These are phyloP conservation scores for Cerastoderma edule DNA, from an alignment of 2,888 invertebrate genomes.

Conservation along the genomic window DNA sequence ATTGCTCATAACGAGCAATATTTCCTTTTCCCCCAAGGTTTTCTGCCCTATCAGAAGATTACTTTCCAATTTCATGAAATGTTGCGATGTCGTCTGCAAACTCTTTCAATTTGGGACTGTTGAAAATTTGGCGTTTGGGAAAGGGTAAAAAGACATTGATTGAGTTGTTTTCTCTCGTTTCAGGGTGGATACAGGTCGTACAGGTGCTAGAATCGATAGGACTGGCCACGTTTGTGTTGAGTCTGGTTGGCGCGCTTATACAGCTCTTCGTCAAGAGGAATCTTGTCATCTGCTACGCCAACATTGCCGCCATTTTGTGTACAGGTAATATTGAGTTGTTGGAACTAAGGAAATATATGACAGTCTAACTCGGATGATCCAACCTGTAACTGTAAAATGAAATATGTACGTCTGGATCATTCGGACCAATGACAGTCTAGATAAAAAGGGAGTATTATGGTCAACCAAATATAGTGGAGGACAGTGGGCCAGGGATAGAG, in stretches of 20 bases:
- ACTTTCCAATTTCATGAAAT: too few relatives aligned
- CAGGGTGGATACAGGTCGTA: slow-evolving; percentile 14
- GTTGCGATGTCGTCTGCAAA: too few relatives aligned
- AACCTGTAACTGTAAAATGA: neutral
- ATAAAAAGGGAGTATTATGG: neutral
- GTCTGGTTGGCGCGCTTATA: neutral
- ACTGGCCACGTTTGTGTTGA: slow-evolving; percentile 2
- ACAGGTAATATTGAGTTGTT: neutral
- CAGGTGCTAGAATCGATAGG: slow-evolving; percentile 12
- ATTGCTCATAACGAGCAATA: too few relatives aligned
- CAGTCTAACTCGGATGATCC: neutral
- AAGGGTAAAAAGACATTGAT: too few relatives aligned
- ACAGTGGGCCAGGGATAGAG: neutral
- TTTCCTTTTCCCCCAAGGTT: too few relatives aligned
- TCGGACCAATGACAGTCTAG: neutral
- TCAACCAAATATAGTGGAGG: neutral
- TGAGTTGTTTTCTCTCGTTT: slow-evolving; percentile 8
- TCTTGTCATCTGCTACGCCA: neutral
- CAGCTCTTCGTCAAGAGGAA: slow-evolving; percentile 14
- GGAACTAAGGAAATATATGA: neutral
- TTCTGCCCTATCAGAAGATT: too few relatives aligned
- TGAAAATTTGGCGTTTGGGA: too few relatives aligned
- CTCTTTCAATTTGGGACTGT: too few relatives aligned
- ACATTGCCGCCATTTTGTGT: slow-evolving; percentile 11
- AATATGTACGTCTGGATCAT: neutral